Evolutionary conservation across 2,797 vertebrate species (phyloP).

Genomic region (Psittacula derbiana): DNA sequence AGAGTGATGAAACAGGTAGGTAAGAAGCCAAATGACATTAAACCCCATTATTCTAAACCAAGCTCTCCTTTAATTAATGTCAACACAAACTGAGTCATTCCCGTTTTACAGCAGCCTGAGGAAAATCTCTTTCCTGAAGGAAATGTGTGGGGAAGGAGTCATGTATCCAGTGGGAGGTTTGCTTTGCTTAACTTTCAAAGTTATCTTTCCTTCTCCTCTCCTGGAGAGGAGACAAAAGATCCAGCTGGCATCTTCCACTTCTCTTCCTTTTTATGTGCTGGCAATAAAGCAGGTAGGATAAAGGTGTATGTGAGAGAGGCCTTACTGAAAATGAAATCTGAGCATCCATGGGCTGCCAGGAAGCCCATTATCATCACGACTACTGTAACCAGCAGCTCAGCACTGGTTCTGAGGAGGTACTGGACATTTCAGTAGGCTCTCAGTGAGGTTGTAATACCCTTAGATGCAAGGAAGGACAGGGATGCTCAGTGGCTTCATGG

Average conservation of each 20-base stretch:
- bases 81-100: not conserved
- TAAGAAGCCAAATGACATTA: not conserved
- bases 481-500: rapidly evolving
- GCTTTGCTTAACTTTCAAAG: not conserved
- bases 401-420: not conserved
- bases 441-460: not conserved
- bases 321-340: not conserved
- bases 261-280: not conserved
- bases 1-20: not conserved
- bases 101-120: not conserved
- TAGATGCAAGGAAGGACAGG: not conserved
- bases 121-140: not conserved
- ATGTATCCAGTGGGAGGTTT: not conserved
- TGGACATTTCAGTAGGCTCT: not conserved
- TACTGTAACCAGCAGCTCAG: rapidly evolving
- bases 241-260: not conserved
- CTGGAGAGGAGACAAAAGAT: not conserved
- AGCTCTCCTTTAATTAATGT: not conserved
- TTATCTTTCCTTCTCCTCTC: not conserved
- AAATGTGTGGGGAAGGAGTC: not conserved
- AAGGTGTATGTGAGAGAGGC: not conserved
- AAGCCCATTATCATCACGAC: not conserved
- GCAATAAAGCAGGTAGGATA: not conserved
- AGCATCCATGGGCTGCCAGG: not conserved
- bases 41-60: not conserved